phyloP scores from a whole-genome alignment of 2,888 invertebrate species.

The Antheraea yamamai region DNA sequence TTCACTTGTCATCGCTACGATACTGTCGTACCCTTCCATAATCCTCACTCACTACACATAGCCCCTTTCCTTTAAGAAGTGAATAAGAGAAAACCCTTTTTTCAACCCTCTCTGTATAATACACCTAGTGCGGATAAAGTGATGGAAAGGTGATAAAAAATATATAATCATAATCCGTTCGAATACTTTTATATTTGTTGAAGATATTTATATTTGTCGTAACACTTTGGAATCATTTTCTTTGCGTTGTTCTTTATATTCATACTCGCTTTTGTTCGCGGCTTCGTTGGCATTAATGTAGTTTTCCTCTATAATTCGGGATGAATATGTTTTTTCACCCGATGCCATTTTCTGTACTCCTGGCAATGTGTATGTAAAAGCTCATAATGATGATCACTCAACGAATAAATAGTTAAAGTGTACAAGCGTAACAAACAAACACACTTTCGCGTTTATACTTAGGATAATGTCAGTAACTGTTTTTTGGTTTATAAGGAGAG shows the following conservation, averaged over 20 bases:
- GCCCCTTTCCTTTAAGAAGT: constrained; percentile 60
- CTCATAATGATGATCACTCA: no score
- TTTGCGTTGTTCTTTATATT: constrained; percentile 18
- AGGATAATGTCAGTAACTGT: not conserved
- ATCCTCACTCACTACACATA: constrained; percentile 51
- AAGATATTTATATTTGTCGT: constrained; percentile 35
- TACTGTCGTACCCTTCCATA: constrained; percentile 43
- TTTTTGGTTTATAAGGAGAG: not conserved
- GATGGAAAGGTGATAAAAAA: constrained; percentile 64
- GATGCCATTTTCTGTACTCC: no score
- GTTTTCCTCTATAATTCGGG: no score
- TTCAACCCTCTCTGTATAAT: constrained; percentile 46
- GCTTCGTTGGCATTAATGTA: not conserved
- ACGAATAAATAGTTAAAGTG: no score
- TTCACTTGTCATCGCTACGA: constrained; percentile 51
- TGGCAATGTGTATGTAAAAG: no score
- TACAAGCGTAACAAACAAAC: no score
- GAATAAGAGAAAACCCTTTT: constrained; percentile 50
- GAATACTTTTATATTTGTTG: constrained; percentile 61
- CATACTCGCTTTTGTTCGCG: constrained; percentile 13
- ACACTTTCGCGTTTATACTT: no score
- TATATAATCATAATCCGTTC: constrained; percentile 67
- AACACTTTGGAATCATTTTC: constrained; percentile 31
- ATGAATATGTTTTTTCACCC: no score
- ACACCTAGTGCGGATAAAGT: constrained; percentile 56